These are phyloP conservation scores for Recurvirostra avosetta DNA, from an alignment of 2,113 vertebrate genomes.

Conservation along the genomic window DNA sequence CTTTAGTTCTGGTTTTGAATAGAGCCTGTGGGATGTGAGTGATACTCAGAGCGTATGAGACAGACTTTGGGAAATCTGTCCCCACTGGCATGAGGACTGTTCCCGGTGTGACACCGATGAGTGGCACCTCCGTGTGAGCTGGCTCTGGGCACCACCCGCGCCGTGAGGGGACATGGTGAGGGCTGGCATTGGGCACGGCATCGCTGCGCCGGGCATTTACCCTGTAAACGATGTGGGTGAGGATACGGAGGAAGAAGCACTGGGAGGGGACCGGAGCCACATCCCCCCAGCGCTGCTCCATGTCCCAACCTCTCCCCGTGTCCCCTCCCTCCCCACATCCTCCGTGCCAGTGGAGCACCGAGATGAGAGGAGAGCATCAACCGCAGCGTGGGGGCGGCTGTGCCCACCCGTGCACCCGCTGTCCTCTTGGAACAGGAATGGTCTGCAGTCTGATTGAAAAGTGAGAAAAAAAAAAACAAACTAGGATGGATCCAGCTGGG, in stretches of 20 bases:
- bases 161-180: fast-evolving
- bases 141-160: neutral
- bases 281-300: fast-evolving
- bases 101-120: fast-evolving
- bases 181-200: fast-evolving
- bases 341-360: fast-evolving
- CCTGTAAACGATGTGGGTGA: fast-evolving
- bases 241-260: neutral
- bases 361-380: neutral
- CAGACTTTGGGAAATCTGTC: neutral
- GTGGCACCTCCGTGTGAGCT: fast-evolving
- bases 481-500: neutral
- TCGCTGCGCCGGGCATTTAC: fast-evolving
- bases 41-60: fast-evolving
- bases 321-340: neutral
- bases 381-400: fast-evolving
- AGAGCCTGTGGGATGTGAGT: neutral
- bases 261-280: neutral
- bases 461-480: no score
- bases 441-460: neutral
- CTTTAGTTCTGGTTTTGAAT: neutral
- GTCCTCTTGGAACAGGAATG: neutral
- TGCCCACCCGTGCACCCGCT: fast-evolving
- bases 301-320: fast-evolving
- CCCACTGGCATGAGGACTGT: fast-evolving